Evolutionary conservation across 2,888 invertebrate genomes (phyloP), one percentile per base, ranked within the genome.

Genomic region (Tiliacea aurago): DNA sequence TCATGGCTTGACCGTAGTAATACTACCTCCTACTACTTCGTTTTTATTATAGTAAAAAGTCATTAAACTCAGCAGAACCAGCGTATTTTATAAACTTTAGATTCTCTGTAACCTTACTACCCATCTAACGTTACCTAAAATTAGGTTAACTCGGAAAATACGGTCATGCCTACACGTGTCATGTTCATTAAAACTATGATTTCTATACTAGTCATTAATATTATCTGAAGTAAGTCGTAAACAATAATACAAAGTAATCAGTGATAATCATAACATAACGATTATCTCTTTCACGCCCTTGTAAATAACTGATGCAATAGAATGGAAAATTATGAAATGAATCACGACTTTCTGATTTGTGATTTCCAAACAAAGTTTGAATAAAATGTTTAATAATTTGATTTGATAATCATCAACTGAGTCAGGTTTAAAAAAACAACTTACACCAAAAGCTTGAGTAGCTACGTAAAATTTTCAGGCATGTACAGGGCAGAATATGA

Each of bases 261-360:
- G 41, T 43, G 13, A 64, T 53, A 33, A 23, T 51, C 20, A 33
- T 33, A 49, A 47, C 49, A 49, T 58, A 28, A 61, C 2, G 23
- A 67, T 78, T 63, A 78, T 69, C 53, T 66, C 23, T 53, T 37
- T 20, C 15, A 1, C 69, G 69, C 41, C 66, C 69, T 82, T 80
- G 77, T 58, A n/a, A 37, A 43, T 68, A 71, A 72, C 62, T 55
- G 53, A 82, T 70, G 41, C 63, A 53, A 49, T 56, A 13, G n/a
- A 76, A 62, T 56, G 53, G 63, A 63, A 62, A 49, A 58, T 65
- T 45, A 45, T 62, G 7, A 28, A 59, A 62, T 28, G 4, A 20
- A 45, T 62, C 13, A 45, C 7, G 13, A 20, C 20, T 45, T 47
- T 28, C 20, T 47, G 28, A 47, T 28, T 18, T 23, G 2, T 43